A percentile compares a stretch with the other conserved stretches of the same genome.
These are phyloP conservation scores for Anguilla rostrata DNA, from an alignment of 2,113 vertebrate species.

Conservation along the genomic window DNA sequence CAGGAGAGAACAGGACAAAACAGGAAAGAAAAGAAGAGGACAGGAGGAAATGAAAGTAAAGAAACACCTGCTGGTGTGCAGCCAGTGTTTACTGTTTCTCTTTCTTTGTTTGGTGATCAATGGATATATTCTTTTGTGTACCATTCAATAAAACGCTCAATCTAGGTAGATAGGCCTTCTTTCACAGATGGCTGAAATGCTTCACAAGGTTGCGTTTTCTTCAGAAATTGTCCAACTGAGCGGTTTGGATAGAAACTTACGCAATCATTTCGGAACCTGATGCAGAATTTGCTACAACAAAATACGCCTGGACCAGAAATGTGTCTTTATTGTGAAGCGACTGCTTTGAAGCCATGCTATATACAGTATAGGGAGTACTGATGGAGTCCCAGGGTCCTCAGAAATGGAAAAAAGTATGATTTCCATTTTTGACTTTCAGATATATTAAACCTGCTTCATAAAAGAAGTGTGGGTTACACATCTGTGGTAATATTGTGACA, in stretches of 20 bases:
- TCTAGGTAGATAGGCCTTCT: neutral
- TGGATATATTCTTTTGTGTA: neutral
- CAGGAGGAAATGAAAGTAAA: neutral
- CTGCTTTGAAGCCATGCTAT: neutral
- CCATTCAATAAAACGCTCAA: neutral
- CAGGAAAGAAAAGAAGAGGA: neutral
- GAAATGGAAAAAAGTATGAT: neutral
- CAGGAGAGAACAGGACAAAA: neutral
- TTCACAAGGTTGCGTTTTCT: neutral
- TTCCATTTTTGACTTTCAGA: too few relatives aligned
- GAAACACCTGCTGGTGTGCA: neutral
- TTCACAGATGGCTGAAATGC: neutral
- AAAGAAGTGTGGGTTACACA: neutral
- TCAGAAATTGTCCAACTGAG: neutral
- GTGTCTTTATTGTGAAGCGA: neutral
- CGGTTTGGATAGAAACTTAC: neutral
- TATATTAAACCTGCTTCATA: neutral
- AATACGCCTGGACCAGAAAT: neutral
- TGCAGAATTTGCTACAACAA: neutral
- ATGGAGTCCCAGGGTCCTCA: neutral
- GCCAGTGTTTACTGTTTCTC: neutral
- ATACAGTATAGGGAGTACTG: neutral
- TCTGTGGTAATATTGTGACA: too few relatives aligned
- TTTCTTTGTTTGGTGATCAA: neutral
- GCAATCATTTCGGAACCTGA: neutral